A percentile compares a stretch with the other conserved stretches of the same genome.
phyloP scores from a whole-genome alignment of 2,113 vertebrate genomes.

The Vombatus ursinus region DNA sequence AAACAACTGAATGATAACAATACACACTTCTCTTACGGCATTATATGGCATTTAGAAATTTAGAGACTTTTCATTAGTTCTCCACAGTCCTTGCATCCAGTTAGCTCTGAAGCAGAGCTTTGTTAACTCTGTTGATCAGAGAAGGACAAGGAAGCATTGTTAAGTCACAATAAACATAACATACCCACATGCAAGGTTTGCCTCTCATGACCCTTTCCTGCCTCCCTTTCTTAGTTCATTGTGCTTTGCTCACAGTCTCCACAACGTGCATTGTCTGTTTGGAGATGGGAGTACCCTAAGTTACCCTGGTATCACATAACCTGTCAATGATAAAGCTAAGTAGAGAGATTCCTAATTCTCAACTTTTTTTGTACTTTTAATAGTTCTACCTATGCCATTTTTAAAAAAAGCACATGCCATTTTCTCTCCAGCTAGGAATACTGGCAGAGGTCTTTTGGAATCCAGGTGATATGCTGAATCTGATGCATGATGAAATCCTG shows the following conservation, averaged over 20 bases:
- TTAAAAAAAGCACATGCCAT: background rate
- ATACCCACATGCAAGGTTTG: background rate
- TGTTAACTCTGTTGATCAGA: background rate
- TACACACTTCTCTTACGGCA: background rate
- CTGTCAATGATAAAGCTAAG: background rate
- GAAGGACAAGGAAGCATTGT: background rate
- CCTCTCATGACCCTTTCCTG: background rate
- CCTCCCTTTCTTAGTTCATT: background rate
- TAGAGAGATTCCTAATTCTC: background rate
- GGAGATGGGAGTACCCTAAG: background rate
- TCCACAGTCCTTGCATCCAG: background rate
- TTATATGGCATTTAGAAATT: slow-evolving; percentile 9
- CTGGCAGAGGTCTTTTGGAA: background rate
- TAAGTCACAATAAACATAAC: background rate
- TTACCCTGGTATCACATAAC: background rate
- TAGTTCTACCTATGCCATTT: background rate
- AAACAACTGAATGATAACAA: too few relatives aligned
- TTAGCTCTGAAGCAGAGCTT: background rate
- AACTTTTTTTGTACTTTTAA: background rate
- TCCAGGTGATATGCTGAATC: background rate
- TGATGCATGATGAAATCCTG: background rate
- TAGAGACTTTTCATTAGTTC: slow-evolving; percentile 7
- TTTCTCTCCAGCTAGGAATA: background rate
- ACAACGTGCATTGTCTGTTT: background rate
- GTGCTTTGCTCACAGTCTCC: background rate